phyloP scores from a whole-genome alignment of 2,888 invertebrate species.

The Neoaliturus tenellus region DNA sequence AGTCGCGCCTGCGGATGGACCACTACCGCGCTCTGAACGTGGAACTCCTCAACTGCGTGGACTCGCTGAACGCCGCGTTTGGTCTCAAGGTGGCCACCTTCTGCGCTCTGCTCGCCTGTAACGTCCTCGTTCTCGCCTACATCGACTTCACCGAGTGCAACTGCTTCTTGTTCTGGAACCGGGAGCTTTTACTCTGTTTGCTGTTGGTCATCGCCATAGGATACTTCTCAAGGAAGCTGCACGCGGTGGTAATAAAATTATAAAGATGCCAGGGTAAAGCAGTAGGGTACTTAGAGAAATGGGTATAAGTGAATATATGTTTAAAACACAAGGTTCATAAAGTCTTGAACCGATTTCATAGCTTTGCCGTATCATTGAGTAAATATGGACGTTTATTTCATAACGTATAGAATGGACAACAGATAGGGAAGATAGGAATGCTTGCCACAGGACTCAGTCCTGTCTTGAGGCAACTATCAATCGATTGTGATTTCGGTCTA shows the following conservation, averaged over 20 bases:
- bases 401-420: too few relatives aligned
- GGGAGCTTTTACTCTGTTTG: background rate
- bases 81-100: background rate
- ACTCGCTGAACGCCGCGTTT: background rate
- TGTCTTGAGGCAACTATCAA: too few relatives aligned
- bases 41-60: background rate
- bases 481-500: too few relatives aligned
- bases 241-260: background rate
- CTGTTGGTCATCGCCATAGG: background rate
- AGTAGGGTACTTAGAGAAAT: too few relatives aligned
- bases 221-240: background rate
- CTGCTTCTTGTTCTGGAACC: conserved; percentile 1
- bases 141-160: background rate
- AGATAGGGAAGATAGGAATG: too few relatives aligned
- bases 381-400: too few relatives aligned
- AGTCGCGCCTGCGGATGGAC: background rate
- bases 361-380: too few relatives aligned
- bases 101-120: background rate
- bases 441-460: too few relatives aligned
- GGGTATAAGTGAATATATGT: too few relatives aligned
- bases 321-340: too few relatives aligned
- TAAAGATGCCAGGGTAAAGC: too few relatives aligned
- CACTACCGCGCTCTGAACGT: background rate
- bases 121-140: background rate
- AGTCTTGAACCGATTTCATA: too few relatives aligned